Conservation (phyloP, 2,888 invertebrate species). For the Acanthosepion esculentum region DNA sequence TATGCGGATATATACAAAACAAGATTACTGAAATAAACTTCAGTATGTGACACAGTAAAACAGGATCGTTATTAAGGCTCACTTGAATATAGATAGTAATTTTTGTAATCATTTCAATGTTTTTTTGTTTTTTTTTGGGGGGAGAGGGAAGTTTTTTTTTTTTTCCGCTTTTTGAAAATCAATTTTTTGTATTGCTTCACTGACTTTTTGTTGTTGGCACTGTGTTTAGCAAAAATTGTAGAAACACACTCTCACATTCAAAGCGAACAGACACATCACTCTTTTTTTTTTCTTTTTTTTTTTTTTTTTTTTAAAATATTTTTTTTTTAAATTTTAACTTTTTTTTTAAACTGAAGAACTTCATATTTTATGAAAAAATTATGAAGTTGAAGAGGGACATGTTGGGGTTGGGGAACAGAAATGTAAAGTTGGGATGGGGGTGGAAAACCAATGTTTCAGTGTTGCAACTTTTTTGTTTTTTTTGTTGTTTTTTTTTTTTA, state of each 20-base stretch:
- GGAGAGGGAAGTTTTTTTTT: background rate
- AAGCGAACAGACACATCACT: slow-evolving; percentile 9
- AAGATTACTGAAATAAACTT: slow-evolving; percentile 35
- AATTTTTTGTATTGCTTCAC: slow-evolving; percentile 44
- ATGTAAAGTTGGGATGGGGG: background rate
- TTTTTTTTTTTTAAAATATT: background rate
- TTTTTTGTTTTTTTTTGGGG: background rate
- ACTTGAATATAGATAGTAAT: slow-evolving; percentile 34
- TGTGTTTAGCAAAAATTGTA: slow-evolving; percentile 41
- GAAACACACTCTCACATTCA: slow-evolving; percentile 44
- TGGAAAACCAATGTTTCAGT: background rate
- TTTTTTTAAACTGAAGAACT: background rate
- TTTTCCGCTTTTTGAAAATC: slow-evolving; percentile 38
- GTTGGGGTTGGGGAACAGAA: background rate
- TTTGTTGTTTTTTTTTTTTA: background rate
- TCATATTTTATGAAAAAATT: background rate
- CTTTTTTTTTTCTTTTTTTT: background rate
- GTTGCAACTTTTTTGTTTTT: background rate
- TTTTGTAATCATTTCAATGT: background rate
- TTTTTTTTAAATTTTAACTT: background rate
- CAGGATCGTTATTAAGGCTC: slow-evolving; percentile 33
- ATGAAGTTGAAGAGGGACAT: background rate
- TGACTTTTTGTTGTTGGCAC: slow-evolving; percentile 39
- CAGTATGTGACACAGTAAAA: slow-evolving; percentile 23
- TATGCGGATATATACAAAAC: slow-evolving; percentile 18